phyloP scores from a whole-genome alignment of 2,113 vertebrate genomes.

The Nesoenas mayeri region DNA sequence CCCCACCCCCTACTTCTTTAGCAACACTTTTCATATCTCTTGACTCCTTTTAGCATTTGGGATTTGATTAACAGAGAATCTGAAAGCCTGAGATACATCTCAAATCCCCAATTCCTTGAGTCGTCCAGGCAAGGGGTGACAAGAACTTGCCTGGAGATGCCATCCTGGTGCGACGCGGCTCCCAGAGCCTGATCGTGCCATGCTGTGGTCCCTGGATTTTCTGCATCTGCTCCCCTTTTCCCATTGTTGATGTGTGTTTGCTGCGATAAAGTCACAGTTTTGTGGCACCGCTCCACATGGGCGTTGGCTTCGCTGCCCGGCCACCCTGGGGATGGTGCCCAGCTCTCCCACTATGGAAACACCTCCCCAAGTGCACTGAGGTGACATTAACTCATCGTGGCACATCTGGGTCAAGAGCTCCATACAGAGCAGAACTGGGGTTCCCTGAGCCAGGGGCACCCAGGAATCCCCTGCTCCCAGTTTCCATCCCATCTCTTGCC shows the following conservation, averaged over 20 bases:
- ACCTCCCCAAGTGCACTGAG: neutral
- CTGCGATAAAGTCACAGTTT: neutral
- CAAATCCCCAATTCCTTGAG: neutral
- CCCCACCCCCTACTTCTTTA: neutral
- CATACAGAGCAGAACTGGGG: neutral
- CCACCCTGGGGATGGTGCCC: no score
- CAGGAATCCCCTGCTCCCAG: neutral
- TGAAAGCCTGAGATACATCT: neutral
- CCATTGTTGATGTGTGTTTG: neutral
- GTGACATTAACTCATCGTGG: neutral
- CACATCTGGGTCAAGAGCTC: neutral
- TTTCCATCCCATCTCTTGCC: neutral
- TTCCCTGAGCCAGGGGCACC: neutral
- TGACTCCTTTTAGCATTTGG: neutral
- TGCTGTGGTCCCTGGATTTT: accelerated
- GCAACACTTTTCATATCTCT: neutral
- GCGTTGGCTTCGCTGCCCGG: accelerated
- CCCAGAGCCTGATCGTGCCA: neutral
- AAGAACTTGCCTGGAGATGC: neutral
- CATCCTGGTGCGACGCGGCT: neutral
- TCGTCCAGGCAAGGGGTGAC: neutral
- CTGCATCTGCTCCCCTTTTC: neutral
- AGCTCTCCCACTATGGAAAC: neutral
- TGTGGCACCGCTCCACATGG: accelerated
- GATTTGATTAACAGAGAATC: neutral